Base-by-base conservation (phyloP, 2,888 invertebrate species). In the Nudaria mundana region DNA sequence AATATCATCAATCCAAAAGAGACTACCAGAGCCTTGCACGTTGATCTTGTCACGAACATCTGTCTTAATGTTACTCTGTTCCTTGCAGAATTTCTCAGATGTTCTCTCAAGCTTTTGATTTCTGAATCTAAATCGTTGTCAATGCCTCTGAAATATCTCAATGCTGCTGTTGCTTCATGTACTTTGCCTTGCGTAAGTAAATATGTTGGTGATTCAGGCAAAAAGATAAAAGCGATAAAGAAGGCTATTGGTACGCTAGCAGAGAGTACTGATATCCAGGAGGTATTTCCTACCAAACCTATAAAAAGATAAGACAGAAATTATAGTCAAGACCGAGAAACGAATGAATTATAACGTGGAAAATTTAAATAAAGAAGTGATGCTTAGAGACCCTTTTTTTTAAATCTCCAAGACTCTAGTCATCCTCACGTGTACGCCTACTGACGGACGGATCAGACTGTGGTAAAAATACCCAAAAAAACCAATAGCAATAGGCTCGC, bases 161-260 rank as follows among this genome's bases (percentile, higher is more conserved):
- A 64, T 0, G 93, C 90, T 14, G 87, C 80, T 46, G 90, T 83
- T 1, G 94, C 94, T 57, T 91, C 92, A 20, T 79, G 71, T 24
- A 70, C 72, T 55, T 90, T 88, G 3, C 89, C 90, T 56, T 90
- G 90, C 5, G 89, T 85, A 64, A 90, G 76, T 20, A 92, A 74
- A 66, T 91, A 92, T 3, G 91, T 86, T 0, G 95, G 94, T 0
- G 94, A 93, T 71, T 95, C 95, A 0, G 94, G 94, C 42, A 94
- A 86, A 46, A 92, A 90, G n/a, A 91, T 86, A 66, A 92, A 90
- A 1, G 81, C 84, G 1, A 86, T 52, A 63, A 90, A 89, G 58
- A 81, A 90, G 1, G 79, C 72, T 2, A 83, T 69, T 0, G 90
- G 89, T 31, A 89, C 66, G 30, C 73, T 76, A 1, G 86, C 81